Conservation (phyloP, 2,888 invertebrate genomes). For the Drosophila anomalata region DNA sequence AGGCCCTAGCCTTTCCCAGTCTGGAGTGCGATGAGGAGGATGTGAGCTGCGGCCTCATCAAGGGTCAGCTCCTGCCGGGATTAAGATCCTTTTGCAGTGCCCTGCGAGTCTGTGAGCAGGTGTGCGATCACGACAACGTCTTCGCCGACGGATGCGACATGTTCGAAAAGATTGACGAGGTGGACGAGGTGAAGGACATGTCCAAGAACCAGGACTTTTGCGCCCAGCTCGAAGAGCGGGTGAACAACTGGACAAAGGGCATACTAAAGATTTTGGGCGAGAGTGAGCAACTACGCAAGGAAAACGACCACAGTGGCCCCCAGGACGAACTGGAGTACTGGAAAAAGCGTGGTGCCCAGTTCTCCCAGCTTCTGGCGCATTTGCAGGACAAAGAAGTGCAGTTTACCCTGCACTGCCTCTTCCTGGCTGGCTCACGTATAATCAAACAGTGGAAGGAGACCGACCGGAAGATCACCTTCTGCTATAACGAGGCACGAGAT, state of each 20-base stretch:
- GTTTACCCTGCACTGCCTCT: slow-evolving; percentile 90
- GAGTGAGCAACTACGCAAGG: slow-evolving; percentile 95
- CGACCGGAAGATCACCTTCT: slow-evolving; percentile 95
- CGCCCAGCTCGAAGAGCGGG: slow-evolving; percentile 88
- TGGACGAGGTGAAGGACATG: slow-evolving; percentile 89
- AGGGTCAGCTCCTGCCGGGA: slow-evolving; percentile 92
- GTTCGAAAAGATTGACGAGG: slow-evolving; percentile 86
- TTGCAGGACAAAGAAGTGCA: slow-evolving; percentile 91
- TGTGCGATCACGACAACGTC: slow-evolving; percentile 90
- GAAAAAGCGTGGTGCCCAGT: slow-evolving; percentile 97
- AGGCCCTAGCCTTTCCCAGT: slow-evolving; percentile 92
- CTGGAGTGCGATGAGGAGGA: slow-evolving; percentile 92
- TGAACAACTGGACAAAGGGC: slow-evolving; percentile 91
- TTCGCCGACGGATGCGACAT: slow-evolving; percentile 89
- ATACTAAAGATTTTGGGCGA: slow-evolving; percentile 94
- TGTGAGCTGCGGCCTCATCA: slow-evolving; percentile 90
- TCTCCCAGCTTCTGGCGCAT: slow-evolving; percentile 92
- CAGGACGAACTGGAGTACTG: slow-evolving; percentile 98
- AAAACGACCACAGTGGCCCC: slow-evolving; percentile 96
- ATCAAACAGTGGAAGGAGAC: slow-evolving; percentile 92
- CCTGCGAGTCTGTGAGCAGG: slow-evolving; percentile 93
- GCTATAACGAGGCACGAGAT: slow-evolving; percentile 97
- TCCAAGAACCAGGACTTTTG: slow-evolving; percentile 88
- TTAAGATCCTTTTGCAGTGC: slow-evolving; percentile 94
- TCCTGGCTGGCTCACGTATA: slow-evolving; percentile 91